Evolutionary conservation across 2,113 vertebrate genomes (phyloP), one percentile per base, ranked within the genome.

Genomic region (Glaucidium brasilianum): DNA sequence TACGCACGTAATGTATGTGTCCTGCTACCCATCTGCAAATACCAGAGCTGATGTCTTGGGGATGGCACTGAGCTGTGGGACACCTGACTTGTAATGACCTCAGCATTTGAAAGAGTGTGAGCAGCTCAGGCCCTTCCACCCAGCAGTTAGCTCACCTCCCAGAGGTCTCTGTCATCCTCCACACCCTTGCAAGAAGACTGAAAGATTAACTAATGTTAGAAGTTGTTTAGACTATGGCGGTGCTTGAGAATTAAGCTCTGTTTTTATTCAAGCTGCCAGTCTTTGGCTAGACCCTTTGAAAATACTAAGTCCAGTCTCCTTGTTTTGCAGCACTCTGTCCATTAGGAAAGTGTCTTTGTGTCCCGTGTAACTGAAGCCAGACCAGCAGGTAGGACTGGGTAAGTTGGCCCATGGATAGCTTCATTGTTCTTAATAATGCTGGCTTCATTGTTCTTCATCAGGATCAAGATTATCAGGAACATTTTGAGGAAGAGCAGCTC

Each of bases 1-100:
- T 1, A 8, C 9, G 55, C 30, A 35, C 1, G 3, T 29, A 21
- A 19, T 6, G 63, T 11, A 0, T 32, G 6, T 20, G 75, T 56
- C 35, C 76, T 8, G 52, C 69, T 78, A 10, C 32, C 76, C 60
- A 13, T 23, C 39, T 14, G 10, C 66, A 6, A 0, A 1, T 11
- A 21, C 2, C 56, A 11, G 47, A 21, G 35, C 10, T 78, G 79
- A 39, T 27, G 56, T 15, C 63, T 11, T 1, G 50, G 22, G 41
- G 27, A 37, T 1, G 1, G 67, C 59, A 74, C 59, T 52, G 59
- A 45, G 45, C 53, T 82, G 41, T 12, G 34, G 37, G 50, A 73
- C 37, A 30, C 15, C 1, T 6, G 30, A 41, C 25, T 58, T 88
- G 8, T 35, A 72, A 75, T 23, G 43, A 39, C 52, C 34, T 81